Percentiles rank a stretch among this genome's conserved stretches.
Conservation (phyloP, 2,113 vertebrate species). For the Genyomyrus donnyi region DNA sequence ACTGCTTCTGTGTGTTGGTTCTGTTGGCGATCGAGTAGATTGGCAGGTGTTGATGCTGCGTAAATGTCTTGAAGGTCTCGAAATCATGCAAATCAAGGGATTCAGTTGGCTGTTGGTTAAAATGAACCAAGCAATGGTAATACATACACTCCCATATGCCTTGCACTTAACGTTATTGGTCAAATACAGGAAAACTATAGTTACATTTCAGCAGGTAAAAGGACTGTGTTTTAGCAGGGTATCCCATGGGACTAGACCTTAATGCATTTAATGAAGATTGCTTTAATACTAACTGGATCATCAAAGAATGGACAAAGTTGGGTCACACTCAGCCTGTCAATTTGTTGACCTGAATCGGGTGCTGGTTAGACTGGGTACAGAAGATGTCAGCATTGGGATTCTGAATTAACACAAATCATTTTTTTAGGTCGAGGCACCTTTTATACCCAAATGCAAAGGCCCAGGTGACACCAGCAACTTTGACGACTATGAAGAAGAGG, state of each 20-base stretch:
- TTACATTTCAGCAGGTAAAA: neutral
- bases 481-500: constrained; percentile 89
- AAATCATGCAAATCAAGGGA: neutral
- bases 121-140: neutral
- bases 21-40: neutral
- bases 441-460: constrained; percentile 92
- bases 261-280: neutral
- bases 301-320: neutral
- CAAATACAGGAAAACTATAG: neutral
- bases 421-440: constrained; percentile 80
- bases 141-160: neutral
- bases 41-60: neutral
- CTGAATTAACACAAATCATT: neutral
- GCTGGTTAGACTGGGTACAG: neutral
- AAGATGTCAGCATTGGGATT: neutral
- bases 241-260: neutral
- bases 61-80: neutral
- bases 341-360: neutral
- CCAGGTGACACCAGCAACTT: constrained; percentile 92
- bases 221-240: neutral
- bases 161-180: neutral
- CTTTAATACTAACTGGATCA: neutral
- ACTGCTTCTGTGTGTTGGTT: too few species aligned
- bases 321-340: too few species aligned
- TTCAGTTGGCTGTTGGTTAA: neutral